Conservation (phyloP, 2,797 vertebrate genomes). For the Chiloscyllium punctatum region DNA sequence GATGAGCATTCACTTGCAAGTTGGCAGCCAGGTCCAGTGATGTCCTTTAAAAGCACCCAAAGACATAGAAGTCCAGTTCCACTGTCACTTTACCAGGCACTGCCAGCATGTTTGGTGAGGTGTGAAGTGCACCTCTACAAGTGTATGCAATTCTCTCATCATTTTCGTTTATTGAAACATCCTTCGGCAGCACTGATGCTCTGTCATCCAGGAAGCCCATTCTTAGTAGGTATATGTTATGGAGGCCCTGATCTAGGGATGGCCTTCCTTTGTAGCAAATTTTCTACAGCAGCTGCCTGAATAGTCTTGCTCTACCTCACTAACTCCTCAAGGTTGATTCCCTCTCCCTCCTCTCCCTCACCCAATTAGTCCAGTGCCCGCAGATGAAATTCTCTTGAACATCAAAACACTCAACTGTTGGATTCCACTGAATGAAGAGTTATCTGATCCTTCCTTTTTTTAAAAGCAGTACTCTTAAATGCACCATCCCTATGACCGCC, state of each 20-base stretch:
- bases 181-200: background rate
- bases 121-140: background rate
- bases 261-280: background rate
- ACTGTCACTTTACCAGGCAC: background rate
- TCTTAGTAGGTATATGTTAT: background rate
- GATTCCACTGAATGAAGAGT: background rate
- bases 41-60: background rate
- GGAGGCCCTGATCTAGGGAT: background rate
- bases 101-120: background rate
- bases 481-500: background rate
- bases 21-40: background rate
- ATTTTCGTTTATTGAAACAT: background rate
- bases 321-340: background rate
- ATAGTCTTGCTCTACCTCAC: background rate
- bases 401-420: background rate
- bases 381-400: background rate
- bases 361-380: background rate
- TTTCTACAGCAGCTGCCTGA: background rate
- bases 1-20: background rate
- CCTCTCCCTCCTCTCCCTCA: too few relatives aligned
- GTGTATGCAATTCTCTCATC: background rate
- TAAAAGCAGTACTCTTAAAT: background rate
- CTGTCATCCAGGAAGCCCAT: background rate
- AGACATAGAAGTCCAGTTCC: background rate
- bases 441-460: background rate